Evolutionary conservation across 2,113 vertebrate species (phyloP).

Genomic region (Clarias magur): DNA sequence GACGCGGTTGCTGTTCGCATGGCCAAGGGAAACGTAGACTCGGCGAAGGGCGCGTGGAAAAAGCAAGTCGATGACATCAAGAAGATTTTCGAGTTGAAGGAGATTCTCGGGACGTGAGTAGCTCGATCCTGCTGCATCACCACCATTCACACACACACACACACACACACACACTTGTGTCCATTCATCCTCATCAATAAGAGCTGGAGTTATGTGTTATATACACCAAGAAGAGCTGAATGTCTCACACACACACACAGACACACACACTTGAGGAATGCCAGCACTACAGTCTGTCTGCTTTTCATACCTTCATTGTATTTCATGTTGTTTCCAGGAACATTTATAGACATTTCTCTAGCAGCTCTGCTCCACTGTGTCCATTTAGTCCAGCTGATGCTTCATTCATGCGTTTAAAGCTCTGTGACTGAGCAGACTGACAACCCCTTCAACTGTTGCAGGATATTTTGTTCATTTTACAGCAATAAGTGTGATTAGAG

Average conservation of each 20-base stretch:
- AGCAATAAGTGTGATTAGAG: background rate
- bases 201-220: background rate
- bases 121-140: slow-evolving; percentile 6
- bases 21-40: slow-evolving; percentile 92
- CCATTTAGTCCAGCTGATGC: background rate
- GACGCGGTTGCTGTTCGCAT: slow-evolving; percentile 63
- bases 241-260: background rate
- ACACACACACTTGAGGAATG: slow-evolving; percentile 42
- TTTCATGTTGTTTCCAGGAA: background rate
- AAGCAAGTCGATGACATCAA: slow-evolving; percentile 94
- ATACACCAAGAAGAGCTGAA: background rate
- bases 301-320: background rate
- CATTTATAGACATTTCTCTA: background rate
- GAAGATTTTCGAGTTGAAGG: slow-evolving; percentile 94
- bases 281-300: background rate
- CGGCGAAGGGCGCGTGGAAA: slow-evolving; percentile 85
- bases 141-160: background rate
- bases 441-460: too few relatives aligned
- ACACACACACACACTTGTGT: background rate
- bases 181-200: background rate
- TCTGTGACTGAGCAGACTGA: background rate
- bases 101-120: slow-evolving; percentile 97
- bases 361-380: background rate
- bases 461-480: background rate
- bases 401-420: slow-evolving; percentile 3